These are phyloP conservation scores for Ia io DNA, from an alignment of 2,113 vertebrate genomes.

Conservation along the genomic window DNA sequence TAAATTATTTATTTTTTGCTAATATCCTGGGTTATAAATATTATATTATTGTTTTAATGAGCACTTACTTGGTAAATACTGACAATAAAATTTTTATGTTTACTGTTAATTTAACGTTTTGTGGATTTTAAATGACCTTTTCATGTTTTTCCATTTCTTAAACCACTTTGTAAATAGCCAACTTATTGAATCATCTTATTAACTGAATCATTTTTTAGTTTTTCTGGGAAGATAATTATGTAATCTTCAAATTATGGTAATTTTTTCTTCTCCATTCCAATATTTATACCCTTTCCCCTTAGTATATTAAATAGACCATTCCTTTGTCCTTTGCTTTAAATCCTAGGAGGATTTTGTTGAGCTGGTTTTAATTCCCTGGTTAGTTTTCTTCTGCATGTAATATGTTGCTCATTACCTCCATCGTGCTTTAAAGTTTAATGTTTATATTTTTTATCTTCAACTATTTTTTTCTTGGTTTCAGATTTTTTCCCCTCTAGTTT, in stretches of 20 bases:
- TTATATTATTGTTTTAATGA: background rate
- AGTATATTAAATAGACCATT: background rate
- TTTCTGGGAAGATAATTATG: conserved; percentile 1
- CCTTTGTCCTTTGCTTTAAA: conserved; percentile 10
- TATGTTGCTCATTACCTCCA: background rate
- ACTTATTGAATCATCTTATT: background rate
- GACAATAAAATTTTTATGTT: background rate
- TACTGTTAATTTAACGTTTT: background rate
- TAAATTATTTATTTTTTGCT: conserved; percentile 8
- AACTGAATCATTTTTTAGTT: background rate
- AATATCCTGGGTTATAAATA: background rate
- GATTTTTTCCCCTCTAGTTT: background rate
- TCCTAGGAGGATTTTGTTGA: background rate
- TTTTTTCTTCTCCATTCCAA: background rate
- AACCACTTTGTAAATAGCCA: background rate
- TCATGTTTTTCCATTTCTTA: background rate
- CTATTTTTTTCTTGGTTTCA: background rate
- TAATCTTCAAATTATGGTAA: background rate
- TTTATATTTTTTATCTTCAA: background rate
- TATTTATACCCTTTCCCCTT: background rate
- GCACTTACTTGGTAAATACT: background rate
- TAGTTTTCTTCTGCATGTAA: background rate
- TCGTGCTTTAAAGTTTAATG: background rate
- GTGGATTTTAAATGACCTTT: background rate
- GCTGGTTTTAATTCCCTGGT: background rate